phyloP scores from a whole-genome alignment of 2,797 vertebrate species.

The Danio albolineatus region DNA sequence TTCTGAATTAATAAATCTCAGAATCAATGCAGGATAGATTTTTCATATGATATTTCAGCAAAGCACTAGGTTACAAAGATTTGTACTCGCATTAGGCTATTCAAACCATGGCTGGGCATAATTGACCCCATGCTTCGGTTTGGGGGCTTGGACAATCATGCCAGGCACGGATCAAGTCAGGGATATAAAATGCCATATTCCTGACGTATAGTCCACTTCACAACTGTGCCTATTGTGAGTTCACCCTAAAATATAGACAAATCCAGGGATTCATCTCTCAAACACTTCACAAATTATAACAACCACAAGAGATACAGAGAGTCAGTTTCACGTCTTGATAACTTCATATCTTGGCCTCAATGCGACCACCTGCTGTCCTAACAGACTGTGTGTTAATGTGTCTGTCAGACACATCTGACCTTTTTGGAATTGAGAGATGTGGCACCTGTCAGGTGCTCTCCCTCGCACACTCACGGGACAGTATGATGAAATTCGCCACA shows the following conservation, averaged over 20 bases:
- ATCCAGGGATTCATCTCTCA: background rate
- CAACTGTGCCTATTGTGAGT: too few relatives aligned
- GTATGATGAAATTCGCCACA: background rate
- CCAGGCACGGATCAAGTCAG: too few relatives aligned
- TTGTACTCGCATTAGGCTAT: too few relatives aligned
- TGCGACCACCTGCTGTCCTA: background rate
- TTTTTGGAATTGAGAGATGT: slow-evolving; percentile 26
- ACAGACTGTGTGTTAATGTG: background rate
- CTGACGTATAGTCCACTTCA: too few relatives aligned
- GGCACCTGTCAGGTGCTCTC: background rate
- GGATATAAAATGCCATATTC: too few relatives aligned
- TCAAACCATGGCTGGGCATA: too few relatives aligned
- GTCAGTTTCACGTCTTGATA: background rate
- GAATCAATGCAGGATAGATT: too few relatives aligned
- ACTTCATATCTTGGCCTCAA: background rate
- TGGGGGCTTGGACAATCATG: too few relatives aligned
- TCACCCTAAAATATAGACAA: background rate
- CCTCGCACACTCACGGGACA: background rate
- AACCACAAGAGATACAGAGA: background rate
- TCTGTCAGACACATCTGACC: slow-evolving; percentile 1
- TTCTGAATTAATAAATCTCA: too few relatives aligned
- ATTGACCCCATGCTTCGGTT: too few relatives aligned
- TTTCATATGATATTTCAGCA: too few relatives aligned
- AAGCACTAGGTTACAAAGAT: too few relatives aligned
- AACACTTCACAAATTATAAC: background rate